Evolutionary conservation across 1,140 invertebrate species (phyloP), one percentile per base, ranked within the genome.

Genomic region (Goniozus legneri): DNA sequence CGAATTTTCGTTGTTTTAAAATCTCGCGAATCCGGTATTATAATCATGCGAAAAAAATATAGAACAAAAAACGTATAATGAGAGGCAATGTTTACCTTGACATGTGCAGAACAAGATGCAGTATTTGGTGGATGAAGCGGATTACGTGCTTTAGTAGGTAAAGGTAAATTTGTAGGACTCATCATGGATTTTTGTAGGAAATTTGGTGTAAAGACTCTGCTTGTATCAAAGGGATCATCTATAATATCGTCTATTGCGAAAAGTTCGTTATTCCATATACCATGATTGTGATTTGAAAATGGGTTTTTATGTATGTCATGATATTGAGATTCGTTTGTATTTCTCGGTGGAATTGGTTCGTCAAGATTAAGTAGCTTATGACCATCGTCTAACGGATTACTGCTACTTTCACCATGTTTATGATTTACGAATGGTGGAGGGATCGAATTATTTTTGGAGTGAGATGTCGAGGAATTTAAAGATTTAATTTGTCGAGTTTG

Each of bases 71-170:
- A 61, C 40, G 59, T 51, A 60, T 54, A 65, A 50, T 56, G 52
- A 58, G 47, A 53, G 48, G 61, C 54, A 54, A 57, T 52, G 60
- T 66, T 71, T 71, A 71, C 69, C 69, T 71, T 67, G 43, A 56
- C 48, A 22, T 59, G 64, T 56, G 65, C 56, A 64, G 69, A 60
- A 44, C 54, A 56, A 54, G 53, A 51, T 57, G 65, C 52, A 48
- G 50, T 60, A 61, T 58, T 62, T 64, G 56, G 56, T 62, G 48
- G 43, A 54, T 53, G 52, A 33, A 57, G 50, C 58, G 59, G 49
- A 57, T 45, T 30, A 52, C 51, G 39, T 54, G 54, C 54, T 52
- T 60, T 49, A 41, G 41, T 44, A 38, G 51, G 36, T 27, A 50
- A 45, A 47, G 51, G 51, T 51, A 42, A 36, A 15, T 52, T 64